These are phyloP conservation scores for Dermochelys coriacea DNA, from an alignment of 2,797 vertebrate species.

Conservation along the genomic window DNA sequence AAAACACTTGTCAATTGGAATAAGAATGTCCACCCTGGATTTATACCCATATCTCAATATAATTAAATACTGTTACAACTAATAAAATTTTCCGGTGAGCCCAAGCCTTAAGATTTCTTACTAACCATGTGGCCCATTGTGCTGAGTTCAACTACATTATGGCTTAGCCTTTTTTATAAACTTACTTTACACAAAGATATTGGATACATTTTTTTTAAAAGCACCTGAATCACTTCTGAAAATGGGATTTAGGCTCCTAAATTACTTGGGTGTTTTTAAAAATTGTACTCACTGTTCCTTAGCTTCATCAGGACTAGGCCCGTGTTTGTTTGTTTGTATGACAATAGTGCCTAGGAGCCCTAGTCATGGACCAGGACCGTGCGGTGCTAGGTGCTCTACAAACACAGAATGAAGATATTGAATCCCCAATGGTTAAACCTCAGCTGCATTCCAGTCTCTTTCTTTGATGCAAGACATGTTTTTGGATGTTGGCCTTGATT, in stretches of 20 bases:
- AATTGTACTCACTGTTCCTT: not conserved
- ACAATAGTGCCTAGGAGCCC: not conserved
- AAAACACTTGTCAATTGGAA: not conserved
- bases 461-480: not conserved
- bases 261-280: not conserved
- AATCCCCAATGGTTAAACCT: not conserved
- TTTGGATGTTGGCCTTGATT: not conserved
- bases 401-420: not conserved
- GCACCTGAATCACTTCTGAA: not conserved
- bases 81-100: not conserved
- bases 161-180: not conserved
- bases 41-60: not conserved
- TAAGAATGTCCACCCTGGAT: not conserved
- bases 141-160: not conserved
- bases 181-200: not conserved
- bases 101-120: not conserved
- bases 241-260: not conserved
- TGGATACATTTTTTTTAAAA: not conserved
- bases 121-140: not conserved
- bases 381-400: not conserved
- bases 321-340: not conserved
- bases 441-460: not conserved
- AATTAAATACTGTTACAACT: not conserved
- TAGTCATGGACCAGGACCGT: not conserved
- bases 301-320: not conserved